Evolutionary conservation across 1,140 invertebrate species (phyloP), one percentile per base, ranked within the genome.

Genomic region (Platyscapa corneri): DNA sequence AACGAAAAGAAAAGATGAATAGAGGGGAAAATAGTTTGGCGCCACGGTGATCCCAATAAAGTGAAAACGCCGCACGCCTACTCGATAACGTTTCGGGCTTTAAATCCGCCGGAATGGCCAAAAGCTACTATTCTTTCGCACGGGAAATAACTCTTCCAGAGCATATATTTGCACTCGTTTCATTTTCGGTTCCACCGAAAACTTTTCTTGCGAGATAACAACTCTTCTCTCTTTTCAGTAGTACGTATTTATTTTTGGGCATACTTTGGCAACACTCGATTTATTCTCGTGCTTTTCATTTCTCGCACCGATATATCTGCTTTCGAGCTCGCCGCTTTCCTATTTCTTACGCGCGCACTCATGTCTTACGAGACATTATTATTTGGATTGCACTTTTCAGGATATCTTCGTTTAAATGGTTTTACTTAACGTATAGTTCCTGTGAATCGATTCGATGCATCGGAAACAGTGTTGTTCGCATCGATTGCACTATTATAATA

Each of bases 11-110:
- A 34, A 27, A n/a, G 23, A 46, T 14, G 20, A 46, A 46, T 3
- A 23, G 72, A 46, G 72, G n/a, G 3, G 5, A 27, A 60, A 60
- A 46, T 3, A 75, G 12, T 46, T 46, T 75, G 82, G 32, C 75
- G 74, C 74, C 75, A 37, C 20, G 20, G 23, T 64, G 82, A 78
- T 84, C 37, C 18, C 82, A 67, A 60, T 60, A 60, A 83, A 76
- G 53, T 75, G 53, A 83, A 83, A 83, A 76, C 46, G 72, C 34
- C 27, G 7, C 56, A 27, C 53, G 53, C 53, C 81, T 20, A 46
- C 34, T 56, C 82, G 42, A 76, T 82, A 60, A 60, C 23, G 23
- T 27, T 60, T 60, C 3, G 5, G 27, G 23, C 23, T 60, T 60
- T 60, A 60, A 60, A 60, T 23, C 56, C 27, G 10, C 23, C 56